phyloP scores from a whole-genome alignment of 2,888 invertebrate genomes.

The Megalurothrips usitatus region DNA sequence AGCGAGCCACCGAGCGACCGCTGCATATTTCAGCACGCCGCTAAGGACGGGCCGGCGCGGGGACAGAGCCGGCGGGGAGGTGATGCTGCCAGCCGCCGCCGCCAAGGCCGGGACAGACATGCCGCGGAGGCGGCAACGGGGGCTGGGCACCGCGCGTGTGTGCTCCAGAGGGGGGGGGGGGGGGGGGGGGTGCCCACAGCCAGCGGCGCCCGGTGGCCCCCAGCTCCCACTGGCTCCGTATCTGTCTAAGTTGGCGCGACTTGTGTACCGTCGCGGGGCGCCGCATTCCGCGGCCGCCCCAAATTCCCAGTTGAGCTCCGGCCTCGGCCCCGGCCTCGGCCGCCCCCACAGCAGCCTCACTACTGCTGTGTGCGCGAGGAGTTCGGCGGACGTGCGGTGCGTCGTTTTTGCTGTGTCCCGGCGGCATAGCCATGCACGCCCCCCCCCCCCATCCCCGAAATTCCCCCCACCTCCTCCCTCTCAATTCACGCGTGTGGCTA shows the following conservation, averaged over 20 bases:
- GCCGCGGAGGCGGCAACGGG: not conserved
- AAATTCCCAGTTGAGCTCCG: too few species aligned
- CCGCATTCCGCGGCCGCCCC: too few species aligned
- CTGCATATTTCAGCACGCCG: not conserved
- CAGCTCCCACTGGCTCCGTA: too few species aligned
- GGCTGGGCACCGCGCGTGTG: too few species aligned
- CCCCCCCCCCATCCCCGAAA: not conserved
- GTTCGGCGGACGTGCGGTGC: not conserved
- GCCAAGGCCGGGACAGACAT: not conserved
- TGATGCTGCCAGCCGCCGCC: not conserved
- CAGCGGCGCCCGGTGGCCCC: too few species aligned
- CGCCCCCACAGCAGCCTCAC: not conserved
- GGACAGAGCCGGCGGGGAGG: not conserved
- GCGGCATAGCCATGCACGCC: too few species aligned
- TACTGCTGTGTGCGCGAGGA: not conserved
- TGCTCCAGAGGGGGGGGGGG: not conserved
- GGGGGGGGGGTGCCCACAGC: not conserved
- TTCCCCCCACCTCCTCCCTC: not conserved
- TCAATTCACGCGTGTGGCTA: not conserved
- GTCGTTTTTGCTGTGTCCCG: not conserved
- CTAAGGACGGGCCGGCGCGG: not conserved
- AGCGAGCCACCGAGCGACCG: not conserved
- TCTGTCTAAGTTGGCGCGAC: too few species aligned
- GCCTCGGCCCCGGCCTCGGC: not conserved
- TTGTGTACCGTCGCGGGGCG: too few species aligned